These are phyloP conservation scores for Gnathonemus longibarbis DNA, from an alignment of 2,113 vertebrate species.

Conservation along the genomic window DNA sequence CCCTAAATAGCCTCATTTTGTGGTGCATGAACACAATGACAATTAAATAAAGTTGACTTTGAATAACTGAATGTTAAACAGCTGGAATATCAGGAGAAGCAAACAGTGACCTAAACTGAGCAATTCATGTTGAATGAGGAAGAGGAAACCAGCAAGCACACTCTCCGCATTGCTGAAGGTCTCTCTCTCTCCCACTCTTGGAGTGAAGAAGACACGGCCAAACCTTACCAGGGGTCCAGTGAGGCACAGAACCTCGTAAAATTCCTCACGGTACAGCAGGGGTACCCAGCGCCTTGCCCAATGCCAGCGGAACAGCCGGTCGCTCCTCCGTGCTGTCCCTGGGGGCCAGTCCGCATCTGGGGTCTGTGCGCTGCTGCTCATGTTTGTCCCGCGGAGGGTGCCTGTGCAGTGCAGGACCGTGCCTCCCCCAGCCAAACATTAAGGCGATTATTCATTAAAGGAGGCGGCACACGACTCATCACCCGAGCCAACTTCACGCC, in stretches of 20 bases:
- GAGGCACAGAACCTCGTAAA: conserved; percentile 59
- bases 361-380: neutral
- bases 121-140: neutral
- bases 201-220: neutral
- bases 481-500: neutral
- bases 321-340: conserved; percentile 18
- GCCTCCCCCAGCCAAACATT: neutral
- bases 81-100: neutral
- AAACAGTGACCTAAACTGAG: neutral
- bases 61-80: neutral
- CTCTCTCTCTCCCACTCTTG: neutral
- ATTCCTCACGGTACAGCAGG: conserved; percentile 48
- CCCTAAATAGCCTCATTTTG: neutral
- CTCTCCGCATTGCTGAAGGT: neutral
- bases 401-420: neutral
- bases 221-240: conserved; percentile 60
- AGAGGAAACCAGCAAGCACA: neutral
- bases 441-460: neutral
- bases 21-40: neutral
- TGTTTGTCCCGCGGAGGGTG: neutral
- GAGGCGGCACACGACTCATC: neutral
- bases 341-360: neutral
- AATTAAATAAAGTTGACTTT: neutral
- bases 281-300: conserved; percentile 45
- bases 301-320: conserved; percentile 49